phyloP scores from a whole-genome alignment of 2,113 vertebrate species.

The Gymnobelideus leadbeateri region DNA sequence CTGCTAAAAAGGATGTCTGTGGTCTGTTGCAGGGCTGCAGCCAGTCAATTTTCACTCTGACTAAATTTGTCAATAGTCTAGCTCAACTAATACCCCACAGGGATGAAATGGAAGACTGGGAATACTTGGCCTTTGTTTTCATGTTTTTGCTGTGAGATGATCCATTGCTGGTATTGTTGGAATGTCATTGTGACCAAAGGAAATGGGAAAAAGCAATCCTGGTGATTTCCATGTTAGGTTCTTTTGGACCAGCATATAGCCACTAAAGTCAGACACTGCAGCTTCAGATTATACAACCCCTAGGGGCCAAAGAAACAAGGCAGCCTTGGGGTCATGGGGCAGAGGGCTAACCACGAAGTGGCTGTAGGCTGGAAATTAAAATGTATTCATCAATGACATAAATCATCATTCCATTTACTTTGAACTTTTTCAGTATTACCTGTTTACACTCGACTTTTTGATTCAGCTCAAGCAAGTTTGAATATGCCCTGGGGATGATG shows the following conservation, averaged over 20 bases:
- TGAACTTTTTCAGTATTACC: not conserved
- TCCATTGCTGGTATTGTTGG: not conserved
- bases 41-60: not conserved
- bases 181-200: not conserved
- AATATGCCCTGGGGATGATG: not conserved
- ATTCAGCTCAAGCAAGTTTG: not conserved
- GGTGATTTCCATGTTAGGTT: not conserved
- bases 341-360: not conserved
- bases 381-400: not conserved
- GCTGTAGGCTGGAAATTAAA: not conserved
- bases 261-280: not conserved
- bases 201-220: not conserved
- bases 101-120: not conserved
- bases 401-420: fast-evolving
- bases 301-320: not conserved
- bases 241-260: not conserved
- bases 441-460: not conserved
- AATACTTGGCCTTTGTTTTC: not conserved
- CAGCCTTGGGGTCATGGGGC: not conserved
- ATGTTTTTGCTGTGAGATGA: not conserved
- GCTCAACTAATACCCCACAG: not conserved
- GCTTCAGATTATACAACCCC: fast-evolving
- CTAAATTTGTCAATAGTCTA: not conserved
- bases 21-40: not conserved
- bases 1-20: not conserved